phyloP scores from a whole-genome alignment of 1,140 invertebrate genomes.

The Archivesica marissinica region DNA sequence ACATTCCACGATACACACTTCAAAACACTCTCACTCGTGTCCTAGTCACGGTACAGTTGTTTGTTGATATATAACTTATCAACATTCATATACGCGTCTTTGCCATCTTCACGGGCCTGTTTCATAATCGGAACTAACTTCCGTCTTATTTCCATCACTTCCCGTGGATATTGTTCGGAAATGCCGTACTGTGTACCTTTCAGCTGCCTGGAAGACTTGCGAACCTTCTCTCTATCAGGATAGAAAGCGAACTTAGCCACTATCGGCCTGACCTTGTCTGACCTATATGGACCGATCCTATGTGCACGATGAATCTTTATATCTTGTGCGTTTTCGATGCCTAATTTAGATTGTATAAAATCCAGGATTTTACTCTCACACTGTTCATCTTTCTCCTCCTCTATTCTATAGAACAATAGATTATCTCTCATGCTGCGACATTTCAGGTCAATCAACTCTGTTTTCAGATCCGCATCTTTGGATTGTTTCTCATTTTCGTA shows the following conservation, averaged over 20 bases:
- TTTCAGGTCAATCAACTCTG: conserved; percentile 8
- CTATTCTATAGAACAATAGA: conserved; percentile 19
- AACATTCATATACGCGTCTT: background rate
- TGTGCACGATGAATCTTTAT: background rate
- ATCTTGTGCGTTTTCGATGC: conserved; percentile 19
- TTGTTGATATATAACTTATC: conserved; percentile 18
- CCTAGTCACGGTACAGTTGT: background rate
- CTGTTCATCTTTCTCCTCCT: background rate
- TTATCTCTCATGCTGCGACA: conserved; percentile 30
- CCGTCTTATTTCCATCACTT: conserved; percentile 1
- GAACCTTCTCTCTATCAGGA: conserved; percentile 23
- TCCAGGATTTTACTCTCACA: background rate
- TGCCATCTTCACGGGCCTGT: conserved; percentile 1
- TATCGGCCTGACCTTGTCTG: background rate
- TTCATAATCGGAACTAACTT: conserved; percentile 35
- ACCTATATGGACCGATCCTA: background rate
- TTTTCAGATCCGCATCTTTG: background rate
- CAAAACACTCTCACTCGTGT: background rate
- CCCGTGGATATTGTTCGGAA: conserved; percentile 20
- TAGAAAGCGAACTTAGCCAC: conserved; percentile 22
- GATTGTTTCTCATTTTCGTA: background rate
- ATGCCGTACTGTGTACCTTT: background rate
- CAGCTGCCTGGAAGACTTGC: background rate
- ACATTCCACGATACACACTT: background rate
- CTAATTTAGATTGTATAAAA: background rate